Base-by-base conservation (phyloP, 2,113 vertebrate genomes). In the Engystomops pustulosus region DNA sequence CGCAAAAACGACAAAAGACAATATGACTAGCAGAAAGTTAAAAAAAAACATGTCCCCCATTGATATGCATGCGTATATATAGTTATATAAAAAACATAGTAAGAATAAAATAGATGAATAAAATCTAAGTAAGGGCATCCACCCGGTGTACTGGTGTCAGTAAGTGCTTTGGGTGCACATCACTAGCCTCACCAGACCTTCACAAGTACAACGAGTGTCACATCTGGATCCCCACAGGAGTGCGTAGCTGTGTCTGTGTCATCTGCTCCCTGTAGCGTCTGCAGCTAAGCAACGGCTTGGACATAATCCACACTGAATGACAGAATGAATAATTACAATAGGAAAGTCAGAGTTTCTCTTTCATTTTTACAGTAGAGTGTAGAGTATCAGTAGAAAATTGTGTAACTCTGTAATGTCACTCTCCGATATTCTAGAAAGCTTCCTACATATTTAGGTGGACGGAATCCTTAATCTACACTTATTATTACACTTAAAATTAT, bases 211-310 rank as follows among this genome's bases (percentile, higher is more conserved):
- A 14, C 14, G 3, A 32, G 27, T 30, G 32, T 0, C 62, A 67
- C 62, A 67, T 67, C 62, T 67, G 62, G 62, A 67, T 67, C 32
- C 62, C 62, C 62, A 67, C 60, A 34, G 60, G 27, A 67, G 27
- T 18, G 10, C 9, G 2, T 2, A 18, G 62, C 18, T 67, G 14
- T 7, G 58, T 5, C 62, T 17, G 27, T 67, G 62, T 32, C 14
- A 15, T 18, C 62, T 1, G 15, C 27, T 18, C 62, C 62, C 62
- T 8, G 27, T 6, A 7, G 30, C 62, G 17, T 8, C 7, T 67
- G 30, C 5, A 32, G 60, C 60, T 30, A 36, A 32, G 32, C 30
- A 67, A 18, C 15, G 32, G 7, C 62, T 7, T 20, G 62, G 32
- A 36, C 32, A 36, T 18, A 34, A 20, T 4, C 17, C 2, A 34